Conservation (phyloP, 2,888 invertebrate species). For the Chloroclysta siterata region DNA sequence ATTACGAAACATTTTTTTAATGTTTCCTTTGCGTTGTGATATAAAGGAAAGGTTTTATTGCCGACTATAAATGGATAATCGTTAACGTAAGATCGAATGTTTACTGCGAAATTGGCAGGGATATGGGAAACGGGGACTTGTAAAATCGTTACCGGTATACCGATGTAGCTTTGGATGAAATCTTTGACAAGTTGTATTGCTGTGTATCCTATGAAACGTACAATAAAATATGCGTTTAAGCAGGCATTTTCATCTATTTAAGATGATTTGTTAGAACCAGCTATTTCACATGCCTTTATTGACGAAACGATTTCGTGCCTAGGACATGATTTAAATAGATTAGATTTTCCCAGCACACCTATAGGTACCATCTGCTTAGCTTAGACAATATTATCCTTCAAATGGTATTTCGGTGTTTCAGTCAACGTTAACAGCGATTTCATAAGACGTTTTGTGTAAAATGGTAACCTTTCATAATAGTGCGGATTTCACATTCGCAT, state of each 20-base stretch:
- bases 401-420: neutral
- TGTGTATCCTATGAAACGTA: neutral
- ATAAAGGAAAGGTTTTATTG: conserved; percentile 45
- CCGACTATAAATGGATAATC: conserved; percentile 28
- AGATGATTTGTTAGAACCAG: too few relatives aligned
- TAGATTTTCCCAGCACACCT: too few relatives aligned
- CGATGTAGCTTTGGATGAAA: neutral
- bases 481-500: conserved; percentile 59
- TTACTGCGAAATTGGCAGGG: conserved; percentile 9
- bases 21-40: conserved; percentile 50
- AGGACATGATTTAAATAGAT: too few relatives aligned
- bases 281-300: too few relatives aligned
- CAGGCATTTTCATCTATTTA: too few relatives aligned
- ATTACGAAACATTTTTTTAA: conserved; percentile 45
- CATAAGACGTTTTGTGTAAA: neutral
- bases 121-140: conserved; percentile 7
- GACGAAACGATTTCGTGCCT: too few relatives aligned
- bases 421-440: neutral
- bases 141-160: conserved; percentile 5
- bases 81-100: conserved; percentile 25
- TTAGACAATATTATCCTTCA: neutral
- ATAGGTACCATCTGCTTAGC: too few relatives aligned
- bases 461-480: conserved; percentile 50
- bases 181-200: too few relatives aligned
- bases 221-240: too few relatives aligned